These are phyloP conservation scores for Drosophila nannoptera DNA, from an alignment of 1,140 invertebrate genomes.

Conservation along the genomic window DNA sequence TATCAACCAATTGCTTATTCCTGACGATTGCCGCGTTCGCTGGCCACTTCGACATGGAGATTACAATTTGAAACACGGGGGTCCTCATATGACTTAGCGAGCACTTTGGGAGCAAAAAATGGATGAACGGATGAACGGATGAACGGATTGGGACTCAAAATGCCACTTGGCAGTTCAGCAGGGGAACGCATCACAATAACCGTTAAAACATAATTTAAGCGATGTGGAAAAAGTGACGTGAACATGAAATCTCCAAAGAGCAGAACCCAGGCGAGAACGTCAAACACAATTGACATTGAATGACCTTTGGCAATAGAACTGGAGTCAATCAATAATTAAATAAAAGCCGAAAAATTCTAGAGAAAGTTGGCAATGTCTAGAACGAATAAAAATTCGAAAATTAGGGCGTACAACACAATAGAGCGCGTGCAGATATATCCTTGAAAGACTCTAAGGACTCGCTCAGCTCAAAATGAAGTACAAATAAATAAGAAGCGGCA, in stretches of 20 bases:
- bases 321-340: conserved; percentile 73
- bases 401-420: conserved; percentile 52
- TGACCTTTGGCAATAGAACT: conserved; percentile 63
- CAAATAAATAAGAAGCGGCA: conserved; percentile 40
- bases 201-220: conserved; percentile 69
- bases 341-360: conserved; percentile 30
- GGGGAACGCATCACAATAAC: conserved; percentile 44
- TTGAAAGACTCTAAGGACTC: conserved; percentile 37
- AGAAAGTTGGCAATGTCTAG: conserved; percentile 54
- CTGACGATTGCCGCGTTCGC: too few species aligned
- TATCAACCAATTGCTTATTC: neutral
- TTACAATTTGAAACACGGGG: conserved; percentile 55
- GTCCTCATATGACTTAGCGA: conserved; percentile 61
- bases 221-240: conserved; percentile 36
- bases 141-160: neutral
- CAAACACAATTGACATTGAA: conserved; percentile 61
- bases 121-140: conserved; percentile 7
- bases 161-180: conserved; percentile 10
- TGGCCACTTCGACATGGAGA: conserved; percentile 41
- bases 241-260: conserved; percentile 47
- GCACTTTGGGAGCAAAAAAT: conserved; percentile 34
- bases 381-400: conserved; percentile 54
- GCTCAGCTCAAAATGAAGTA: conserved; percentile 30
- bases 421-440: conserved; percentile 52
- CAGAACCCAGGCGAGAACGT: conserved; percentile 17